Evolutionary conservation across 2,888 invertebrate species (phyloP), one percentile per base, ranked within the genome.

Genomic region (Pseudanteris insignis): DNA sequence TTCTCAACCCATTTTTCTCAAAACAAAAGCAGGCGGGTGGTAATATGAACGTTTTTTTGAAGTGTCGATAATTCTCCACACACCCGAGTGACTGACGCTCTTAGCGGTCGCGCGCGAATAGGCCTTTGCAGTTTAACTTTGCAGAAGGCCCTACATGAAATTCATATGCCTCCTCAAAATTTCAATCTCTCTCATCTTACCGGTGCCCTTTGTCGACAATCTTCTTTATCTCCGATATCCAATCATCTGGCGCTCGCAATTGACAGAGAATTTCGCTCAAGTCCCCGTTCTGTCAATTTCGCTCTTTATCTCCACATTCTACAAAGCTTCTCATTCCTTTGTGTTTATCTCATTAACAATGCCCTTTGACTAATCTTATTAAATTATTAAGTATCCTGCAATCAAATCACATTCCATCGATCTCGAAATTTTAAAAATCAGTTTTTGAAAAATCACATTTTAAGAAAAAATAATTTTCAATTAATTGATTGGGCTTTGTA

Each of bases 1-100:
- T 14, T 25, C 40, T 10, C 68, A 66, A 69, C 67, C 69, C 43
- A 70, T 28, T 63, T 64, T 57, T 64, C 28, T 12, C n/a, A 21
- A 28, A 50, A 38, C 48, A 50, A 41, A 50, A 21, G 50, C 8
- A 1, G 8, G 34, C 3, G 13, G 10, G 21, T 9, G 21, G 46
- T 10, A 30, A 30, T 30, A 29, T 41, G 34, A 28, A 12, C n/a
- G 9, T 12, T 15, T 36, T n/a, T 26, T 21, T 4, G 34, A 37
- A 21, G 48, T 43, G 12, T 26, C 32, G 14, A 43, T 57, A 14
- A 32, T 36, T 34, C 24, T 10, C 7, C 28, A 13, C 34, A 36
- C 24, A 15, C 41, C 43, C 37, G 1, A 30, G 26, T 37, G 48
- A 32, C 32, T 48, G 26, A 43, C 25, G 18, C 28, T 41, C 47